A percentile compares a stretch with the other conserved stretches of the same genome.
Conservation (phyloP, 2,888 invertebrate species). For the Drosophila ezoana region DNA sequence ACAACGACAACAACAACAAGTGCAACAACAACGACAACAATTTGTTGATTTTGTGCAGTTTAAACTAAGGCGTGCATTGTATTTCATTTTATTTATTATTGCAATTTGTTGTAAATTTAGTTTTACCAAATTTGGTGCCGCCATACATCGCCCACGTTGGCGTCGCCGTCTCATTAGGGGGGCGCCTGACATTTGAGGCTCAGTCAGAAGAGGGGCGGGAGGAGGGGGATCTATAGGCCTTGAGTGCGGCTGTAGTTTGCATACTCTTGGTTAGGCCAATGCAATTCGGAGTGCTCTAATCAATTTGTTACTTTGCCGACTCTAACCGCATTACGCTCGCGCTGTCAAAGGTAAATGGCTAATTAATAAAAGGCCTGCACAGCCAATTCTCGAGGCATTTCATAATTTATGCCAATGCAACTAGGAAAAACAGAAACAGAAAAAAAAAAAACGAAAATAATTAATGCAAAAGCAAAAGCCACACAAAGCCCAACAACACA, state of each 20-base stretch:
- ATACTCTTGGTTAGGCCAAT: constrained; percentile 33
- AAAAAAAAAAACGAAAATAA: constrained; percentile 7
- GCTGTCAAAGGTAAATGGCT: constrained; percentile 67
- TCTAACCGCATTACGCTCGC: constrained; percentile 36
- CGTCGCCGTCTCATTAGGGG: constrained; percentile 23
- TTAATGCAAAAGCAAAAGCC: not conserved
- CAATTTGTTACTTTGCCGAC: constrained; percentile 48
- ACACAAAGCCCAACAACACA: constrained; percentile 31
- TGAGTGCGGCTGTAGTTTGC: constrained; percentile 23
- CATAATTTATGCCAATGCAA: constrained; percentile 35
- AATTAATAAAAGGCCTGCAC: constrained; percentile 69
- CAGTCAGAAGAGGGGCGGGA: not conserved
- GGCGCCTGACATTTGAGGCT: constrained; percentile 58
- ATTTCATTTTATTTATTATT: constrained; percentile 67
- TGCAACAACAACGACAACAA: constrained; percentile 23
- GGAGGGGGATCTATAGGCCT: constrained; percentile 22
- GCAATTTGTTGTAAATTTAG: constrained; percentile 74
- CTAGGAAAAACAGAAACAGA: constrained; percentile 23
- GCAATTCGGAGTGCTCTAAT: constrained; percentile 41
- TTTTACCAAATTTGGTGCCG: constrained; percentile 76
- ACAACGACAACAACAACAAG: constrained; percentile 5
- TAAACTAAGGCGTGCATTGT: constrained; percentile 62
- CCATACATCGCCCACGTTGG: constrained; percentile 63
- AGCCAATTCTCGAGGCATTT: constrained; percentile 12
- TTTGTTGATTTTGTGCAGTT: constrained; percentile 34